Conservation (phyloP, 2,797 vertebrate genomes). For the Geotrypetes seraphini region DNA sequence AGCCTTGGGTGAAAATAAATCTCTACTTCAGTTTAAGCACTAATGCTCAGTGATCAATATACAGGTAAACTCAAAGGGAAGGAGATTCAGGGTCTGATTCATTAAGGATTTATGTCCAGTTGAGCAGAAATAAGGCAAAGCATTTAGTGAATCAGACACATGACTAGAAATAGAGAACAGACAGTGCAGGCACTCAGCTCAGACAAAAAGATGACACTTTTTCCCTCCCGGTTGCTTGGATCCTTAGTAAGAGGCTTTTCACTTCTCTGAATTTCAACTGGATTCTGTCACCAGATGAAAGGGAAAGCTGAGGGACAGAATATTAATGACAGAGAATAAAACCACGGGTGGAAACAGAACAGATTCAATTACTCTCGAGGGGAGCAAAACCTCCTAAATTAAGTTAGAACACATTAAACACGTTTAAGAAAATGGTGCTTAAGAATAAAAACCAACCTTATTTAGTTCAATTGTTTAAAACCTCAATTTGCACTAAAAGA, state of each 20-base stretch:
- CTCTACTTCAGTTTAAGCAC: too few relatives aligned
- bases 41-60: too few relatives aligned
- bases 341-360: neutral
- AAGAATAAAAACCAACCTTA: neutral
- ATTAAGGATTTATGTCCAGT: too few relatives aligned
- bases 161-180: neutral
- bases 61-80: too few relatives aligned
- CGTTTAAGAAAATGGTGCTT: neutral
- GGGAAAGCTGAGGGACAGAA: slow-evolving; percentile 39
- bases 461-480: too few relatives aligned
- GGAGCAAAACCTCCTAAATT: neutral
- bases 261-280: slow-evolving; percentile 49
- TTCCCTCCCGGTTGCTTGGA: slow-evolving; percentile 13
- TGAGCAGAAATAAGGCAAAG: too few relatives aligned
- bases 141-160: too few relatives aligned
- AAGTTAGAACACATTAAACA: neutral
- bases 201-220: neutral
- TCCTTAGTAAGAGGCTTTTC: slow-evolving; percentile 22
- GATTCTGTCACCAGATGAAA: slow-evolving; percentile 32
- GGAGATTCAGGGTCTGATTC: too few relatives aligned
- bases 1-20: too few relatives aligned
- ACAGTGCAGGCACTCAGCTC: slow-evolving; percentile 4
- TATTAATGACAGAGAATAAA: slow-evolving; percentile 23
- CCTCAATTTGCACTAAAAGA: neutral
- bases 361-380: too few relatives aligned